phyloP scores from a whole-genome alignment of 2,888 invertebrate genomes.

The Pardosa pseudoannulata region DNA sequence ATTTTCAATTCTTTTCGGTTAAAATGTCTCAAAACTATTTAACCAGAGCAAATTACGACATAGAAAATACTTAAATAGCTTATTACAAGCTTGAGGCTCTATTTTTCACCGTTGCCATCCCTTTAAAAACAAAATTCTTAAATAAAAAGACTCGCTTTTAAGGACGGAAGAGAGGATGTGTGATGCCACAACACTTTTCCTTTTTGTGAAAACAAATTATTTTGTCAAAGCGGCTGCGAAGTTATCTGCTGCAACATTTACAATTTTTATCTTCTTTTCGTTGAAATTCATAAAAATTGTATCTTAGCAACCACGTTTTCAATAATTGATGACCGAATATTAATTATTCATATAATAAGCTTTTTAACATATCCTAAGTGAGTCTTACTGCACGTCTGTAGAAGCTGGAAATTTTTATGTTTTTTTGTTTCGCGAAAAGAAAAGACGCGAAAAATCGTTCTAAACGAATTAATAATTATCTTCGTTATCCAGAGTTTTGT shows the following conservation, averaged over 20 bases:
- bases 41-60: not conserved
- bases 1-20: not conserved
- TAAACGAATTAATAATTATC: constrained; percentile 3
- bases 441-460: not conserved
- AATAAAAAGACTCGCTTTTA: not conserved
- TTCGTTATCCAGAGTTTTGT: constrained; percentile 5
- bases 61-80: constrained; percentile 4
- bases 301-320: constrained; percentile 11
- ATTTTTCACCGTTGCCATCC: not conserved
- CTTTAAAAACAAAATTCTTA: not conserved
- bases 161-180: not conserved
- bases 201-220: constrained; percentile 3
- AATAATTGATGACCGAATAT: constrained; percentile 5
- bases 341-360: constrained; percentile 19
- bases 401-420: not conserved
- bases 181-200: not conserved
- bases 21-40: not conserved
- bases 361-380: not conserved
- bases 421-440: not conserved
- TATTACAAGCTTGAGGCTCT: not conserved
- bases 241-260: not conserved
- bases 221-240: not conserved
- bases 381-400: not conserved
- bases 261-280: not conserved
- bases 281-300: constrained; percentile 9